Evolutionary conservation across 2,797 vertebrate genomes (phyloP), one percentile per base, ranked within the genome.

Genomic region (Pseudopleuronectes americanus): DNA sequence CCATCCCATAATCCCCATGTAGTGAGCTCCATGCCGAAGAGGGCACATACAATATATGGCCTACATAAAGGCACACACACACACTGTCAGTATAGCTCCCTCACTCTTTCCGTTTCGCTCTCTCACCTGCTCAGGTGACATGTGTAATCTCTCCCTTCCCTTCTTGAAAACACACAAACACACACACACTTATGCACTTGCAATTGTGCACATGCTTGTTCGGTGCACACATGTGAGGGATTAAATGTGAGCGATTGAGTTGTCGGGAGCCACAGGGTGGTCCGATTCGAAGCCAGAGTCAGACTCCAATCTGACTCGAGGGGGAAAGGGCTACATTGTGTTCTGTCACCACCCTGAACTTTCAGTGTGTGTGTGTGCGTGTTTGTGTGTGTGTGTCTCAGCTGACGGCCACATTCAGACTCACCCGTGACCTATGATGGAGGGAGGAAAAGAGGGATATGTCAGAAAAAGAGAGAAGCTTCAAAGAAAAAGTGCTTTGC

Each of bases 381-480:
- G 64, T 64, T 68, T 71, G 60, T 68, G 45, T 56, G 49, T 67
- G 59, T 61, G 63, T 74, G 55, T 68, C 31, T 64, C 41, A 48
- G 67, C 69, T 86, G 74, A 86, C 67, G 60, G 68, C 41, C 69
- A 83, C 76, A 85, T 75, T 80, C 65, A 76, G 70, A 74, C 79
- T 82, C 80, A 78, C 33, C 55, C 36, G 13, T 89, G 84, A 91
- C 86, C 84, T 89, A 79, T 87, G 65, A 76, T 63, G 66, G 21
- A 72, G 67, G n/a, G 45, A 70, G 49, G 53, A 21, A 67, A 65
- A 62, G 58, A 4, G 24, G 16, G 26, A 17, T 62, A 68, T 80
- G 51, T 75, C 65, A 48, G 45, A 75, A 66, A 45, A 71, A 67
- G 58, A 57, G 17, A 4, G 41, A 21, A 49, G 56, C 51, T 71